Evolutionary conservation across 2,797 vertebrate species (phyloP), one percentile per base, ranked within the genome.

Genomic region (Poeciliopsis infans): DNA sequence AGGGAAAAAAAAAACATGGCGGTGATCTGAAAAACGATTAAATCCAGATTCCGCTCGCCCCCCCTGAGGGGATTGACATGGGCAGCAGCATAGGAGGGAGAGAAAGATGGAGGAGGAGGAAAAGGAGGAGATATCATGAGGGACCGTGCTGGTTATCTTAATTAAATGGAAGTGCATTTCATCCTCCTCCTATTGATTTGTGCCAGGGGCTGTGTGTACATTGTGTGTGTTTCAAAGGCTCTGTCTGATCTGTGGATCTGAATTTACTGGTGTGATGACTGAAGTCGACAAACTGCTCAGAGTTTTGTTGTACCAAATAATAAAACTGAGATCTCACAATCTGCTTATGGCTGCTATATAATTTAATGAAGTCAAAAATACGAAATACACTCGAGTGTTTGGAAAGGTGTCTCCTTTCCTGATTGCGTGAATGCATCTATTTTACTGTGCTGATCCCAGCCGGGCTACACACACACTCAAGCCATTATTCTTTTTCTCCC

Each of bases 121-220:
- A 75, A 74, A 82, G 72, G 78, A 72, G 77, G 71, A 84, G 82
- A 90, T 88, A 92, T 93, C 89, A 91, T 87, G 79, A 87, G 85
- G 45, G 55, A 90, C 88, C 89, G 89, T 84, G 89, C 74, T 86
- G 88, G 88, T 94, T 93, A 94, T 94, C 94, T 93, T 94, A 94
- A 95, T 94, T 94, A 95, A 95, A 95, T 93, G 92, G 90, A 92
- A 89, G 89, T 91, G 87, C 77, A 87, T 93, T 93, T 93, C 78
- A 83, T 91, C 88, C 88, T 92, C 84, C 87, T 88, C 75, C 87
- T 90, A 92, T 92, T 93, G 92, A 94, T 95, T 88, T 87, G 76
- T 84, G 88, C 92, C 84, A 72, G 80, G 5, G 83, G 87, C 85
- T 59, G 46, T 84, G 86, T 93, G 86, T 93, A 82, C 84, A 72